phyloP scores from a whole-genome alignment of 2,113 vertebrate species.

The Trematocara zebra region DNA sequence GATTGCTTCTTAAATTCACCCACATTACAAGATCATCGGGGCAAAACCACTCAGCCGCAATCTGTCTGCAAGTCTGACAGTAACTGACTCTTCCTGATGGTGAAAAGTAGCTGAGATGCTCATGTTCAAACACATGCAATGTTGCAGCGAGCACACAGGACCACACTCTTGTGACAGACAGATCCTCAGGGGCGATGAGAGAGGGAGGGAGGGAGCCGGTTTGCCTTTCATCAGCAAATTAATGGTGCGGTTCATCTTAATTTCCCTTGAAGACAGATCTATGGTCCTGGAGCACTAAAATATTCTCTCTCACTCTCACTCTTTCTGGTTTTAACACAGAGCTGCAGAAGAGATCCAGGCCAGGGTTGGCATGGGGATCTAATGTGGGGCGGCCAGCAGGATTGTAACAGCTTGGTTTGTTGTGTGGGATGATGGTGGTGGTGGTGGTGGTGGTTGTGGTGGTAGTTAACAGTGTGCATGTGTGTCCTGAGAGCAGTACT shows the following conservation, averaged over 20 bases:
- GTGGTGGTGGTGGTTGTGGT: conserved; percentile 20
- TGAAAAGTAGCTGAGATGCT: conserved; percentile 19
- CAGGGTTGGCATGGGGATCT: conserved; percentile 11
- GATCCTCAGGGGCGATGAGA: conserved; percentile 1
- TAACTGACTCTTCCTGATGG: conserved; percentile 36
- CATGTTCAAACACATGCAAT: background rate
- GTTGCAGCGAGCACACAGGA: background rate
- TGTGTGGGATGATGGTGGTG: conserved; percentile 42
- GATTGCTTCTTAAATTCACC: conserved; percentile 51
- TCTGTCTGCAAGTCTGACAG: conserved; percentile 50
- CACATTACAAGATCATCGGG: conserved; percentile 45
- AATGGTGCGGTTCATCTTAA: conserved; percentile 35
- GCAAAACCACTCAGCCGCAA: conserved; percentile 43
- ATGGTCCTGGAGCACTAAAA: background rate
- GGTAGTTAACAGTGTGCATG: background rate
- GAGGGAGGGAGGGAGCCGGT: background rate
- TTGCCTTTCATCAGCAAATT: conserved; percentile 38
- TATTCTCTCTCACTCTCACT: background rate
- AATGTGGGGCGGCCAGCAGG: conserved; percentile 11
- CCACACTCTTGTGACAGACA: background rate
- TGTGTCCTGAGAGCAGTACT: conserved; percentile 63
- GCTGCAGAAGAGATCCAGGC: conserved; percentile 16
- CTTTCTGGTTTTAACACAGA: conserved; percentile 18
- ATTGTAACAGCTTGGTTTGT: conserved; percentile 40
- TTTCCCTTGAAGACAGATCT: conserved; percentile 39